A percentile compares a stretch with the other conserved stretches of the same genome.
phyloP scores from a whole-genome alignment of 1,140 invertebrate species.

The Bathynomus jamesi region DNA sequence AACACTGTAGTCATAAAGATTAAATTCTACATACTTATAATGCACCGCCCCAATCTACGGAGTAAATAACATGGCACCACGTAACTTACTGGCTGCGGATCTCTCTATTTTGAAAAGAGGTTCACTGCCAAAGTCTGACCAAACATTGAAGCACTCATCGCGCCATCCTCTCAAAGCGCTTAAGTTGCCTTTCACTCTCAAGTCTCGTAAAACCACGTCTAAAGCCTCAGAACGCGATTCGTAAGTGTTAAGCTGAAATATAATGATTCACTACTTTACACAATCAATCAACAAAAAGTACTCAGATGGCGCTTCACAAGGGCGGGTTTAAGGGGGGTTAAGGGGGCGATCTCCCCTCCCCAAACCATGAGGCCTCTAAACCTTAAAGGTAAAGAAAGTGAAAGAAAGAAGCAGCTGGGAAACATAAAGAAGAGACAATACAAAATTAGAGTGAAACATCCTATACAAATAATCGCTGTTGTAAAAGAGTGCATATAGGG shows the following conservation, averaged over 20 bases:
- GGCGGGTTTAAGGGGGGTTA: too few relatives aligned
- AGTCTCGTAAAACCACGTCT: constrained; percentile 66
- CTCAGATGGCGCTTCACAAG: too few relatives aligned
- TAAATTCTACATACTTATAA: constrained; percentile 7
- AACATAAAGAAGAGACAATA: too few relatives aligned
- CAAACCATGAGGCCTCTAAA: too few relatives aligned
- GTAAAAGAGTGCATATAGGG: too few relatives aligned
- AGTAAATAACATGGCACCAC: background rate
- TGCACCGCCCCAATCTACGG: background rate
- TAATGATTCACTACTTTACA: too few relatives aligned
- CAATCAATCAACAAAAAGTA: too few relatives aligned
- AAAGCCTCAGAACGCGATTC: constrained; percentile 65
- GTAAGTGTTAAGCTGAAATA: constrained; percentile 74
- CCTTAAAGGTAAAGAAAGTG: too few relatives aligned
- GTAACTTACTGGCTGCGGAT: constrained; percentile 69
- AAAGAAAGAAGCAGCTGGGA: too few relatives aligned
- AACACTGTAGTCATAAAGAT: constrained; percentile 2
- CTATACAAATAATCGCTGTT: too few relatives aligned
- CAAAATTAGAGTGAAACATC: too few relatives aligned
- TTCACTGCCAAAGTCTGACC: constrained; percentile 57
- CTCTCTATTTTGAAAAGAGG: constrained; percentile 82
- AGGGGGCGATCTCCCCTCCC: too few relatives aligned
- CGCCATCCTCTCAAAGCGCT: constrained; percentile 75
- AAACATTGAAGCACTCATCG: constrained; percentile 84
- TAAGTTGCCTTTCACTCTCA: constrained; percentile 58